Conservation (phyloP, 2,113 vertebrate species). For the Epinephelus cyanopodus region DNA sequence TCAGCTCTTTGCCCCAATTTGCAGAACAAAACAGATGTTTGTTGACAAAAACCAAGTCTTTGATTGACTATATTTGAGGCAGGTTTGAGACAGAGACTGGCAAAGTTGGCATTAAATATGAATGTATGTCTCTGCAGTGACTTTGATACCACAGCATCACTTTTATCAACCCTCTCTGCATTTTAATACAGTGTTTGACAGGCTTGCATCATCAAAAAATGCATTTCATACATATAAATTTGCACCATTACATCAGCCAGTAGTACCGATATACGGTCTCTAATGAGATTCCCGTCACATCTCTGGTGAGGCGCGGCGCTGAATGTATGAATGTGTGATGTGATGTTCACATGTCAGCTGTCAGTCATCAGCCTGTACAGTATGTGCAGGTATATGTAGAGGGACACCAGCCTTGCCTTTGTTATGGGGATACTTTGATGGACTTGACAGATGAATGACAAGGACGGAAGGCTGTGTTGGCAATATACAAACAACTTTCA, state of each 20-base stretch:
- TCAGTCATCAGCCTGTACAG: constrained; percentile 3
- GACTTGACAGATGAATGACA: background rate
- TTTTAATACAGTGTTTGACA: constrained; percentile 26
- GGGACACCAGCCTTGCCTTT: background rate
- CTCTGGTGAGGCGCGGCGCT: background rate
- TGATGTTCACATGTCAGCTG: constrained; percentile 31
- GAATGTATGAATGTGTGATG: constrained; percentile 32
- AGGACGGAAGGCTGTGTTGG: background rate
- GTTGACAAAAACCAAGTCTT: background rate
- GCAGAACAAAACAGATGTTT: background rate
- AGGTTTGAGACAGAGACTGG: background rate
- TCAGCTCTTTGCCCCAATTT: background rate
- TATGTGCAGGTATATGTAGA: background rate
- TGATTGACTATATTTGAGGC: background rate
- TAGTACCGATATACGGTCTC: constrained; percentile 2
- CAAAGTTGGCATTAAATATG: constrained; percentile 22
- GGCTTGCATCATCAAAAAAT: constrained; percentile 46
- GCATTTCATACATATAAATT: constrained; percentile 32
- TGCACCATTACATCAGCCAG: constrained; percentile 35
- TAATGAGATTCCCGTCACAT: constrained; percentile 34
- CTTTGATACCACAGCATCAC: constrained; percentile 15
- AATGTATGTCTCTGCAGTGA: constrained; percentile 6
- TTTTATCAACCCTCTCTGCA: constrained; percentile 3
- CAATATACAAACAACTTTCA: background rate
- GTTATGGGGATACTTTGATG: constrained; percentile 17